Conservation (phyloP, 2,113 vertebrate genomes). For the Vombatus ursinus region DNA sequence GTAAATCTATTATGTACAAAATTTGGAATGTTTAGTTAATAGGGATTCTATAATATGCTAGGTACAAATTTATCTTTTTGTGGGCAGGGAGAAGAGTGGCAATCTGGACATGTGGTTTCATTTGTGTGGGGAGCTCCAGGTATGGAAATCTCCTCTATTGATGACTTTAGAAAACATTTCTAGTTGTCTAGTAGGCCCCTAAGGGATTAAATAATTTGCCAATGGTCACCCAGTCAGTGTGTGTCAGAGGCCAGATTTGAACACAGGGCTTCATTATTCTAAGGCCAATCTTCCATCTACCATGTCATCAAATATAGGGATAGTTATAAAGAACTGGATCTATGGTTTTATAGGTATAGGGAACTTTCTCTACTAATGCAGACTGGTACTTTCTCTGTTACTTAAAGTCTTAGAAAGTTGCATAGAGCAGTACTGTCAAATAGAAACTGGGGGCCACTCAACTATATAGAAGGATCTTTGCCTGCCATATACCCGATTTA, state of each 20-base stretch:
- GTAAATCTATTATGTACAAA: background rate
- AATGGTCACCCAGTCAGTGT: background rate
- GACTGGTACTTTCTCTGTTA: background rate
- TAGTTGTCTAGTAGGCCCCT: background rate
- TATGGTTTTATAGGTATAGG: background rate
- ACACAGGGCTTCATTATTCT: background rate
- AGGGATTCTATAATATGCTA: background rate
- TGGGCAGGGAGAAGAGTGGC: background rate
- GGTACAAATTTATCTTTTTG: background rate
- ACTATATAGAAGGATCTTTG: background rate
- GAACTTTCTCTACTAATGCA: background rate
- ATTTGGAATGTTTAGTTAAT: background rate
- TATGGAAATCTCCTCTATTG: background rate
- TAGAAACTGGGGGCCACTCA: background rate
- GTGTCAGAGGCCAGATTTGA: background rate
- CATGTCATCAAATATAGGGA: background rate
- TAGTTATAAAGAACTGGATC: background rate
- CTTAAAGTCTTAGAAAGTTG: background rate
- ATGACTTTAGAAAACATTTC: background rate
- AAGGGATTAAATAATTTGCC: background rate
- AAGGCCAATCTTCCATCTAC: background rate
- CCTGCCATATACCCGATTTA: background rate
- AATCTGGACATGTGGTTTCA: background rate
- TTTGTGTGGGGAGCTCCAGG: background rate
- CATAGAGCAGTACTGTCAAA: background rate